Percentiles rank a stretch among this genome's conserved stretches.
These are phyloP conservation scores for Scaptomyza tumidula DNA, from an alignment of 2,888 invertebrate species.

Conservation along the genomic window DNA sequence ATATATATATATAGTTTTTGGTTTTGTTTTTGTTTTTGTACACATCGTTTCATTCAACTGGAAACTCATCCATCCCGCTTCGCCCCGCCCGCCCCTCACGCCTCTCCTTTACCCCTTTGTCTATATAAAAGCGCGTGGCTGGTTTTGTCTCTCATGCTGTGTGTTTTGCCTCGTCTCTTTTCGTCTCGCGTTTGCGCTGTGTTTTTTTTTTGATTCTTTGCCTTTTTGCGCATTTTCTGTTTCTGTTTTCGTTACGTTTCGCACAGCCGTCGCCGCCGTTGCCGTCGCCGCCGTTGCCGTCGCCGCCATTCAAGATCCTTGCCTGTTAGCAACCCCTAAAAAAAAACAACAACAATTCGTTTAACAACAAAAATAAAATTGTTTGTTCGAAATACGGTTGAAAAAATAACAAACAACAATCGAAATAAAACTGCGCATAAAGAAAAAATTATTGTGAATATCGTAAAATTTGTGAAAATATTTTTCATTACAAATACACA, in stretches of 20 bases:
- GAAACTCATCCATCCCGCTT: constrained; percentile 39
- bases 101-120: background rate
- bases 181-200: constrained; percentile 77
- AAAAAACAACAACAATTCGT: constrained; percentile 52
- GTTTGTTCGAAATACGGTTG: background rate
- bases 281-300: constrained; percentile 31
- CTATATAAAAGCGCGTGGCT: constrained; percentile 47
- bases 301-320: constrained; percentile 57
- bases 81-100: background rate
- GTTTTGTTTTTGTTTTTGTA: constrained; percentile 35
- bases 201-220: constrained; percentile 57
- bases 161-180: constrained; percentile 56
- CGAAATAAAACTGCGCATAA: constrained; percentile 40
- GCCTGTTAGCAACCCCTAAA: constrained; percentile 60
- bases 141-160: constrained; percentile 30
- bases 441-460: constrained; percentile 6
- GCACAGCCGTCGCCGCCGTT: constrained; percentile 32
- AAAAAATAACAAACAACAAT: constrained; percentile 10
- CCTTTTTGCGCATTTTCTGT: constrained; percentile 78
- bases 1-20: constrained; percentile 32
- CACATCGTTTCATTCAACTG: constrained; percentile 61
- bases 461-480: constrained; percentile 27
- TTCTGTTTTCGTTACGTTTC: constrained; percentile 63
- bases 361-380: constrained; percentile 18
- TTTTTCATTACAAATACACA: no score